Evolutionary conservation across 2,113 vertebrate genomes (phyloP).

Genomic region (Casuarius casuarius): DNA sequence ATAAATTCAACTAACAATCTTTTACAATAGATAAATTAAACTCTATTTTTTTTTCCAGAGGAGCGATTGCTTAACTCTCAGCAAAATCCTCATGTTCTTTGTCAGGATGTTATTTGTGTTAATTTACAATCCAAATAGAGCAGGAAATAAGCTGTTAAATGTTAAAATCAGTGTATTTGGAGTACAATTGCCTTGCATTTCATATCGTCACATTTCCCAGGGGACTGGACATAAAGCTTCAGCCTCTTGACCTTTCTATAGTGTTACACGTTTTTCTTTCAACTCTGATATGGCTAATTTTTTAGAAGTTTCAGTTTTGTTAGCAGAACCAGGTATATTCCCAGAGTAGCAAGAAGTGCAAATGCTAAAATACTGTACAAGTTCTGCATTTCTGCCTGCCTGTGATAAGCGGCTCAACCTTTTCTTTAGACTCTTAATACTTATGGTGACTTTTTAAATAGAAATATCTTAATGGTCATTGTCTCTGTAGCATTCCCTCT

Average conservation of each 20-base stretch:
- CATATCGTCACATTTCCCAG: not conserved
- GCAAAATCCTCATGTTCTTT: not conserved
- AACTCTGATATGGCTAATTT: not conserved
- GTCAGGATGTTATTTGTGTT: not conserved
- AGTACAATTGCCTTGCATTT: not conserved
- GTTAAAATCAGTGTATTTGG: not conserved
- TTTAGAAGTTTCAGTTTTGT: not conserved
- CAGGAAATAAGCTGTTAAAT: not conserved
- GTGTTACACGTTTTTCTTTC: not conserved
- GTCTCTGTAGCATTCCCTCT: not conserved
- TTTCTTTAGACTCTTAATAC: not conserved
- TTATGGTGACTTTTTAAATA: not conserved
- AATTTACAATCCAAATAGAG: not conserved
- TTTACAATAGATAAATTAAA: not conserved
- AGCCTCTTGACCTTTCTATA: not conserved
- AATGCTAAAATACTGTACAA: not conserved
- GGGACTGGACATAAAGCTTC: not conserved
- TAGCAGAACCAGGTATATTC: not conserved
- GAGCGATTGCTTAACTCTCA: not conserved
- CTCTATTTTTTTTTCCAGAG: not conserved
- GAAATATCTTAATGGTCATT: not conserved
- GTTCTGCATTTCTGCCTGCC: not conserved
- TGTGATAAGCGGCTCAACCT: not conserved
- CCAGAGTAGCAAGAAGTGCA: not conserved
- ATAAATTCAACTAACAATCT: not conserved